Percentiles rank a stretch among this genome's conserved stretches.
Conservation (phyloP, 1,140 invertebrate genomes). For the Ostrea edulis region DNA sequence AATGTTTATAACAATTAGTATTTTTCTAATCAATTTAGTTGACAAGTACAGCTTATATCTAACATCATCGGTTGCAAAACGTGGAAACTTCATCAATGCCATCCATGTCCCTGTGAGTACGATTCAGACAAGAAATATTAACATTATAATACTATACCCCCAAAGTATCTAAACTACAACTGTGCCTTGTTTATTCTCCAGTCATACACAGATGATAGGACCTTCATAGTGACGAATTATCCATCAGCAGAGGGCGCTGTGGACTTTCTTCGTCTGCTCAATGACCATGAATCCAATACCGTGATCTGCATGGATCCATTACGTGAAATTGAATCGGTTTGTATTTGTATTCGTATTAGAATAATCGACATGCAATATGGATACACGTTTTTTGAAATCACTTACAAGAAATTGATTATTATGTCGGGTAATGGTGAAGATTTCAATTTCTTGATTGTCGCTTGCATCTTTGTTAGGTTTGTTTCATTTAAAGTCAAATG, state of each 20-base stretch:
- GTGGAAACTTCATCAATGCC: conserved; percentile 11
- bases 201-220: background rate
- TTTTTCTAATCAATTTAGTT: background rate
- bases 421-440: background rate
- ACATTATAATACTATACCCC: background rate
- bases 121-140: background rate
- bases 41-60: conserved; percentile 24
- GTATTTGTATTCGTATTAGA: background rate
- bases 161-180: background rate
- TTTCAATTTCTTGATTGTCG: background rate
- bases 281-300: background rate
- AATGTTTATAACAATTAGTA: no score
- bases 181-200: background rate
- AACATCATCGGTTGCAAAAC: background rate
- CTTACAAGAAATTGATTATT: background rate
- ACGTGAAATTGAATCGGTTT: conserved; percentile 13
- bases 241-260: background rate
- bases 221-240: conserved; percentile 13
- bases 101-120: background rate
- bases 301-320: conserved; percentile 7
- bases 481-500: background rate
- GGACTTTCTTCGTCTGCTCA: conserved; percentile 9
- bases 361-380: background rate
- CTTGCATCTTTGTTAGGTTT: background rate
- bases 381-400: background rate